Base-by-base conservation (phyloP, 2,113 vertebrate species). In the Melanostigma gelatinosum region DNA sequence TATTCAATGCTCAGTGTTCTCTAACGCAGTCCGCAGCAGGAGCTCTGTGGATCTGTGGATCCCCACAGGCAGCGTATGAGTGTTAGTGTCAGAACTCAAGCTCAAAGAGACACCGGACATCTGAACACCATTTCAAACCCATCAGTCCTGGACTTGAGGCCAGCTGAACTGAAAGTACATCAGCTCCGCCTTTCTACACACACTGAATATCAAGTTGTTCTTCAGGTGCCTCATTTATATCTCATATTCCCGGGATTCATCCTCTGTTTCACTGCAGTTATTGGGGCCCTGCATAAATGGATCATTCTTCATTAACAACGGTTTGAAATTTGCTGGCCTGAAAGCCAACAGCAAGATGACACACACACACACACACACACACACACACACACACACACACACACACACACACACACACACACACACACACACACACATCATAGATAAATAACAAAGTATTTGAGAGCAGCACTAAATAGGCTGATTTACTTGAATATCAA, bases 21-120 rank as follows among this genome's bases (percentile, higher is more conserved):
- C 13, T 22, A 10, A 40, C 63, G 11, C 18, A 32, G 38, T 34
- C 11, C n/a, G 22, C 77, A 79, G 74, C 65, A 32, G 52, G 72
- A 68, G 42, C 27, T 55, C 27, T 76, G 66, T 67, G 46, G 50
- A 44, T 52, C 79, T 55, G 52, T 57, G 44, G 64, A 66, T 71
- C 60, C 42, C 79, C 69, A 57, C 72, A 11, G 75, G 61, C 22
- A 20, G 77, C 22, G 36, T 36, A 15, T 66, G 42, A 50, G 34
- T 70, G 48, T 52, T 34, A 36, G 60, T 61, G 24, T 83, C 62
- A 79, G 77, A 85, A 82, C 52, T 69, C 7, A 3, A 78, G 55
- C 75, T 84, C 38, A 86, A 83, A 88, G 69, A 83, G 27, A 48
- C 44, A 10, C 32, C 3, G 44, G 62, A 77, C 57, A 34, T 77